A percentile compares a stretch with the other conserved stretches of the same genome.
These are phyloP conservation scores for Anthrax anthrax DNA, from an alignment of 2,888 invertebrate genomes.

Conservation along the genomic window DNA sequence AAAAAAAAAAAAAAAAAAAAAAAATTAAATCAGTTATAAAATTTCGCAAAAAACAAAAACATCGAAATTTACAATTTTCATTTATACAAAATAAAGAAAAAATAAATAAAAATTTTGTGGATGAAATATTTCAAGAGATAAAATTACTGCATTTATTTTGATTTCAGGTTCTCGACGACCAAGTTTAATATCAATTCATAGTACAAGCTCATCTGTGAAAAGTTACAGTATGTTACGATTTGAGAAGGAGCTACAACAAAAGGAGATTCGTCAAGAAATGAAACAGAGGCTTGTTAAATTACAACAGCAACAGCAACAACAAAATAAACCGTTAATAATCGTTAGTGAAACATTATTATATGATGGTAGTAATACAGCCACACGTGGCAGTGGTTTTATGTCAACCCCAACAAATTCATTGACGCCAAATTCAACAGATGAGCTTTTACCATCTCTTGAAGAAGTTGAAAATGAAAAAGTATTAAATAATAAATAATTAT, in stretches of 20 bases:
- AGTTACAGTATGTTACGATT: slow-evolving; percentile 69
- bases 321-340: slow-evolving; percentile 35
- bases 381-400: slow-evolving; percentile 20
- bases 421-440: slow-evolving; percentile 72
- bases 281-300: slow-evolving; percentile 59
- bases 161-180: slow-evolving; percentile 71
- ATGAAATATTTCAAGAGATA: too few species aligned
- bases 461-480: too few species aligned
- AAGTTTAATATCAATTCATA: slow-evolving; percentile 73
- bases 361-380: not conserved
- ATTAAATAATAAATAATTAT: too few species aligned
- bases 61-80: too few species aligned
- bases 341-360: slow-evolving; percentile 36
- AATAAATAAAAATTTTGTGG: too few species aligned
- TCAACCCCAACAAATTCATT: slow-evolving; percentile 57
- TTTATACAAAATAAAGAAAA: too few species aligned
- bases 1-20: too few species aligned
- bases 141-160: too few species aligned
- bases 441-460: slow-evolving; percentile 33
- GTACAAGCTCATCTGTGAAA: slow-evolving; percentile 66
- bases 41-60: too few species aligned
- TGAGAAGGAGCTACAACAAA: slow-evolving; percentile 68
- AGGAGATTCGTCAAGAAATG: slow-evolving; percentile 62
- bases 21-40: too few species aligned
- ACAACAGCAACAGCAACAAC: slow-evolving; percentile 43